Evolutionary conservation across 2,113 vertebrate genomes (phyloP), one percentile per base, ranked within the genome.

Genomic region (Carettochelys insculpta): DNA sequence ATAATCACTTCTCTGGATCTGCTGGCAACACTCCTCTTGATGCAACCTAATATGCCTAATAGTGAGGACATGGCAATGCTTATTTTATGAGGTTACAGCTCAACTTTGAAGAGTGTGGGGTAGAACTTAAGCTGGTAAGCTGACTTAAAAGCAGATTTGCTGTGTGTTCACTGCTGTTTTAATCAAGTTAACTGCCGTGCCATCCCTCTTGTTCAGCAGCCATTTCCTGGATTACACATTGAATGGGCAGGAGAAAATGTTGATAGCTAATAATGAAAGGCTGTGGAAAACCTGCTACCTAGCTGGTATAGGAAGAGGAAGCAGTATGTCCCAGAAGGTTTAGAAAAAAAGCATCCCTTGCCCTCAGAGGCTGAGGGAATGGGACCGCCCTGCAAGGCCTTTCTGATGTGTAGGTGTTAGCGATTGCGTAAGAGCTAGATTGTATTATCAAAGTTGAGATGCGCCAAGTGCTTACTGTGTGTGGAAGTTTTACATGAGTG

Each of bases 141-240:
- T 56, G 80, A 31, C 3, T 0, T 83, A 86, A 68, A 56, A 77
- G 51, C 86, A 56, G 54, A 31, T 29, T 56, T 56, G 54, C 54
- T 56, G 27, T 31, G 27, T 56, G 29, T 29, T 31, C 27, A 29
- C 54, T 56, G 27, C 54, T 56, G 27, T 56, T 56, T 56, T 56
- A 56, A 56, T 11, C 54, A 56, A 56, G 54, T 56, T 90, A 34
- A 52, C 20, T 5, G 24, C 31, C n/a, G n/a, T n/a, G n/a, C n/a
- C n/a, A 48, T 83, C 5, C 43, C 81, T 19, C 38, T 58, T 41
- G 8, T 8, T 31, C 1, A 0, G 47, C 51, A 77, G 38, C 34
- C 0, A 0, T 76, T 58, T 53, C 43, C 51, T 31, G 41, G 6
- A 5, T n/a, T 51, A 5, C 73, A 48, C 65, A 3, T 4, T 53